phyloP scores from a whole-genome alignment of 1,140 invertebrate species.

The Eurosta solidaginis region DNA sequence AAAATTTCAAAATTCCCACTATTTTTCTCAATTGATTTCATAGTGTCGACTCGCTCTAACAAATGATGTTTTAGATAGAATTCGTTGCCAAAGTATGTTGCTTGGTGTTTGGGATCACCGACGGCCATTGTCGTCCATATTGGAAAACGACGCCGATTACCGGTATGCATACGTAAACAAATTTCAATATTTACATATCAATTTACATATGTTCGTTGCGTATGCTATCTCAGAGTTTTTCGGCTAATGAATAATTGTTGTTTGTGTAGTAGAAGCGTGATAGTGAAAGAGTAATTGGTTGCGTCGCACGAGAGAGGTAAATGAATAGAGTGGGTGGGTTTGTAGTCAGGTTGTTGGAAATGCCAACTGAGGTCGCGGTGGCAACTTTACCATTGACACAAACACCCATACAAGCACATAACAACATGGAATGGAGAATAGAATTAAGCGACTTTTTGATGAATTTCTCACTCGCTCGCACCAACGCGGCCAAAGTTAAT shows the following conservation, averaged over 20 bases:
- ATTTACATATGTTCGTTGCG: background rate
- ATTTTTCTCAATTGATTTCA: background rate
- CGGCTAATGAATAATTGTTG: background rate
- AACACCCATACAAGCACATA: slow-evolving; percentile 53
- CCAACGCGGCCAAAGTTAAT: background rate
- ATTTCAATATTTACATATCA: background rate
- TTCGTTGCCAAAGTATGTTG: background rate
- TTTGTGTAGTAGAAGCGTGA: background rate
- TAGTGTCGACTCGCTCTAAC: background rate
- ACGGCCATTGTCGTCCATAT: slow-evolving; percentile 15
- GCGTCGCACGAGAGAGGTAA: background rate
- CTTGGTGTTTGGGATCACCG: background rate
- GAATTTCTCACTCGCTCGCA: slow-evolving; percentile 53
- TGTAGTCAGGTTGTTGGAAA: slow-evolving; percentile 41
- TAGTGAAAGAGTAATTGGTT: background rate
- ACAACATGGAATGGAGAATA: slow-evolving; percentile 49
- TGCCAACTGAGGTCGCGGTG: background rate
- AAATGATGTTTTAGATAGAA: background rate
- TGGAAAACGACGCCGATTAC: background rate
- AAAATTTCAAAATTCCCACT: background rate
- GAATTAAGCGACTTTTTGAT: slow-evolving; percentile 60
- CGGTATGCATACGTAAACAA: background rate
- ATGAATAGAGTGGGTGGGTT: background rate
- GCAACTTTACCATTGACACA: background rate
- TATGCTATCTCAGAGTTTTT: background rate